These are phyloP conservation scores for Dipodomys ordii DNA, from an alignment of 2,113 vertebrate genomes.

Conservation along the genomic window DNA sequence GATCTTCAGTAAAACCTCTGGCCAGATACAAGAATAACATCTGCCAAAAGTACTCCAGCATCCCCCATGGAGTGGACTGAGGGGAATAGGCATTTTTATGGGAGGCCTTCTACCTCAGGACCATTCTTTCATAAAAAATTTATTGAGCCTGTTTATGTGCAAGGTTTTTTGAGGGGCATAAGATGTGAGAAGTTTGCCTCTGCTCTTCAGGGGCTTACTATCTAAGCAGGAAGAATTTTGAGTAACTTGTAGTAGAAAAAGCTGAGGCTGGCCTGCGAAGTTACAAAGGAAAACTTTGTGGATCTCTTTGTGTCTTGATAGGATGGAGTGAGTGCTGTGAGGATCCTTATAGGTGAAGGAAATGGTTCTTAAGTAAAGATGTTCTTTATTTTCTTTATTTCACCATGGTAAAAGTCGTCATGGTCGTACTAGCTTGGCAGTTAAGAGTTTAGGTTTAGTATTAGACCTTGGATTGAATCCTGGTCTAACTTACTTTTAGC, in stretches of 20 bases:
- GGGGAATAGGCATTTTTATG: background rate
- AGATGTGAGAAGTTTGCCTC: background rate
- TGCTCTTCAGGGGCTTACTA: background rate
- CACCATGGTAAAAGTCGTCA: background rate
- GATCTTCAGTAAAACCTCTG: background rate
- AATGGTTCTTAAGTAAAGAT: background rate
- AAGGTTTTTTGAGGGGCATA: background rate
- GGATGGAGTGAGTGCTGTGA: background rate
- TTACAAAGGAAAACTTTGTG: background rate
- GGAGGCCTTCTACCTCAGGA: background rate
- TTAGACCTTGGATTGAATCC: background rate
- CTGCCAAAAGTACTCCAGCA: background rate
- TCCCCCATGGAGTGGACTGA: background rate
- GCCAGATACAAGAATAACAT: background rate
- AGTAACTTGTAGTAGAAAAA: background rate
- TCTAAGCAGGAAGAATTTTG: slow-evolving; percentile 30
- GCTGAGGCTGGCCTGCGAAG: background rate
- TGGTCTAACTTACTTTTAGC: background rate
- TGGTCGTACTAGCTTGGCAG: background rate
- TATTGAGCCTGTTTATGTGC: background rate
- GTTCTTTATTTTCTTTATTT: background rate
- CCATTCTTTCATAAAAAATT: slow-evolving; percentile 13
- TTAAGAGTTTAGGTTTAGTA: slow-evolving; percentile 10
- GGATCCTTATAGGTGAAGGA: background rate
- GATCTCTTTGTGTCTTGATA: background rate